Conservation (phyloP, 2,113 vertebrate genomes). For the Tylochromis polylepis region DNA sequence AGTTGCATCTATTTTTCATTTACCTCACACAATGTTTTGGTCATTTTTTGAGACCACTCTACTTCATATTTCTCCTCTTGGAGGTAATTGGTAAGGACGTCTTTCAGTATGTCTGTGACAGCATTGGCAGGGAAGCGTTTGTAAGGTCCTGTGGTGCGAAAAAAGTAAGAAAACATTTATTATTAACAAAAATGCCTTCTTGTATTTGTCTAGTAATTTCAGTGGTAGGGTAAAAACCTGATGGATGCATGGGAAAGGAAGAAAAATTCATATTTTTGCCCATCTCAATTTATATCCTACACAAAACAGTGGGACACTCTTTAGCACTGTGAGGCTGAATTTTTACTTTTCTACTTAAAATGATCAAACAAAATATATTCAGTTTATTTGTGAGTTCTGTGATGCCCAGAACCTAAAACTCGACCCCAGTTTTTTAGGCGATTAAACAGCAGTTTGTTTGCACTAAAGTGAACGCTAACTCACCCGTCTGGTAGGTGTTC, state of each 20-base stretch:
- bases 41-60: conserved; percentile 80
- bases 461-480: not conserved
- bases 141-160: conserved; percentile 66
- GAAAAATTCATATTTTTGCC: not conserved
- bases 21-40: conserved; percentile 85
- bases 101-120: conserved; percentile 81
- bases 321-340: not conserved
- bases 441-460: not conserved
- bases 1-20: not conserved
- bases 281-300: not conserved
- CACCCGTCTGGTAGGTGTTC: conserved; percentile 83
- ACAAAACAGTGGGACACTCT: not conserved
- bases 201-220: not conserved
- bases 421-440: not conserved
- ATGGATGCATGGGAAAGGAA: not conserved
- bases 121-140: conserved; percentile 72
- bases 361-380: not conserved
- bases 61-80: conserved; percentile 81
- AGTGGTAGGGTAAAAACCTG: not conserved
- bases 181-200: not conserved
- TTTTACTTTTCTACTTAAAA: not conserved
- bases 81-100: conserved; percentile 78
- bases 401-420: not conserved
- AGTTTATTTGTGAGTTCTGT: not conserved
- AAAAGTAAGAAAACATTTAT: not conserved